Base-by-base conservation (phyloP, 2,797 vertebrate species). In the Astyanax mexicanus region DNA sequence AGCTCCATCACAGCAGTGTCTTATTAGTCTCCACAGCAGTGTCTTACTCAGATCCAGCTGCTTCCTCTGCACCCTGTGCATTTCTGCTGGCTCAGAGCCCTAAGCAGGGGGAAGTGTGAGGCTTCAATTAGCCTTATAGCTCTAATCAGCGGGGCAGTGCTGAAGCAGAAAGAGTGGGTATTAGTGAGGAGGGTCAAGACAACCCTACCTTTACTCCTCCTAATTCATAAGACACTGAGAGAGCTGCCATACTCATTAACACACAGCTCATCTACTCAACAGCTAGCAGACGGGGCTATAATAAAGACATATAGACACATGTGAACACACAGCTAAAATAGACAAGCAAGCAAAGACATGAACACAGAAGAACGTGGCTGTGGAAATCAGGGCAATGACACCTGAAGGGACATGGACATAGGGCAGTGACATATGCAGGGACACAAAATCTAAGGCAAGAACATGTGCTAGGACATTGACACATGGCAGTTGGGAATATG, bases 41-140 rank as follows among this genome's bases (percentile, higher is more conserved):
- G 35, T 35, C 54, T 69, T 69, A 69, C n/a, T 70, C 52, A 57
- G 57, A 57, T 70, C 38, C 42, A 37, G 45, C 23, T 19, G 37
- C 69, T 44, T 70, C 52, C 57, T 52, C 68, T 23, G 38, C 54
- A 17, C 69, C 2, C 40, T 38, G 51, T 17, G 74, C 74, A 65
- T 25, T 74, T 57, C 37, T 12, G 29, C 32, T 11, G 23, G 47
- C 69, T 64, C 57, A 69, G 57, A 70, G 66, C 32, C 45, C 38
- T 21, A 52, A 72, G 49, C 57, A 1, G 42, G 3, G 23, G 51
- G 58, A 40, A 52, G 49, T 19, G 47, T 23, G 4, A 29, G 15
- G 44, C 65, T 76, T 77, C 45, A 73, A 77, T 81, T 81, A 42
- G 60, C 52, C 35, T 38, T 61, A 74, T 77, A 81, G 74, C 44